Conservation (phyloP, 2,113 vertebrate species). For the Mormyrus iriodes region DNA sequence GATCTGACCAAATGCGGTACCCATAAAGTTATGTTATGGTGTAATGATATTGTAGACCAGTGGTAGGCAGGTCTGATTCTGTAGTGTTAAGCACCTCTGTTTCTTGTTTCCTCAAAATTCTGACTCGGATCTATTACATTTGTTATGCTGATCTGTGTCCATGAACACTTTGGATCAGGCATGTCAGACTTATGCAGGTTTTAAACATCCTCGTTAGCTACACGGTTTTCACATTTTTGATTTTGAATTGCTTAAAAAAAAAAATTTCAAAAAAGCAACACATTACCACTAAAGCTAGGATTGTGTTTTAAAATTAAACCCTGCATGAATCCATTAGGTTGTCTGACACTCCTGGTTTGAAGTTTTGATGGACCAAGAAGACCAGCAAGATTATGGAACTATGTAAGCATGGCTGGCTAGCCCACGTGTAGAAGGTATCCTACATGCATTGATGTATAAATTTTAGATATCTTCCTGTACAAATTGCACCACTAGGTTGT, state of each 20-base stretch:
- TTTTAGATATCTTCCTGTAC: not conserved
- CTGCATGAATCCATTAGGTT: not conserved
- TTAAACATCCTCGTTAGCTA: not conserved
- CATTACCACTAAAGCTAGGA: not conserved
- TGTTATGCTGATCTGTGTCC: not conserved
- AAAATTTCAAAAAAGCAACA: too few species aligned
- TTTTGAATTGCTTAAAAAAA: not conserved
- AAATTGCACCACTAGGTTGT: not conserved
- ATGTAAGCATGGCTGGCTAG: not conserved
- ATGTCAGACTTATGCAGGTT: not conserved
- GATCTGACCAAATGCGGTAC: not conserved
- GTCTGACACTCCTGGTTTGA: not conserved
- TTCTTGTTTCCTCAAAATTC: not conserved
- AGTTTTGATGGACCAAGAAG: not conserved
- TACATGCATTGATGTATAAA: slow-evolving; percentile 1
- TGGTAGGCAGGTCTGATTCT: not conserved
- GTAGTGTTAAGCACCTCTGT: not conserved
- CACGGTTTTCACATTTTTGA: not conserved
- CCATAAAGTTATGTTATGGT: not conserved
- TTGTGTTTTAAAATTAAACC: not conserved
- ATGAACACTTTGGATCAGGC: not conserved
- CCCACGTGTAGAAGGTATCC: not conserved
- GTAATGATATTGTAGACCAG: slow-evolving; percentile 21
- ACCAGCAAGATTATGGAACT: not conserved
- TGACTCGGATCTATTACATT: not conserved